A percentile compares a stretch with the other conserved stretches of the same genome.
phyloP scores from a whole-genome alignment of 2,797 vertebrate species.

The Scolopax bukidnonensis region DNA sequence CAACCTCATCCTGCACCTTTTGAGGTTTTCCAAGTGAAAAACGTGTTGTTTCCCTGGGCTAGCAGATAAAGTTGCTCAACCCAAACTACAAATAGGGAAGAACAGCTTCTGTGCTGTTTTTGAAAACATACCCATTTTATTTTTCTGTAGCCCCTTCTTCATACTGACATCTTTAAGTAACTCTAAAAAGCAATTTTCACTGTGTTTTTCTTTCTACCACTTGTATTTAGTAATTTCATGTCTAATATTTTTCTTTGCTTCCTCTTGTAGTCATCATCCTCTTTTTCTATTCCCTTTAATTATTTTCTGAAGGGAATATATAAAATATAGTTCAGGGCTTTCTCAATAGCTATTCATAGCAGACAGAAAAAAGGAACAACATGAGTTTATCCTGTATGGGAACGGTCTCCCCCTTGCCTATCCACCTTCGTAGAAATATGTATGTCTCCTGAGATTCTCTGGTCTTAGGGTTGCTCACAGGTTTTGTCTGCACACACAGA shows the following conservation, averaged over 20 bases:
- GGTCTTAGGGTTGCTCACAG: background rate
- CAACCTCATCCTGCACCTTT: background rate
- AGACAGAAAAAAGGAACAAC: background rate
- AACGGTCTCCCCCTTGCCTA: background rate
- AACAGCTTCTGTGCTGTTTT: background rate
- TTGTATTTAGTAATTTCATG: background rate
- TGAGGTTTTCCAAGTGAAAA: background rate
- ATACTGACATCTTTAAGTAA: background rate
- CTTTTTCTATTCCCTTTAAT: background rate
- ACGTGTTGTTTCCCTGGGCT: background rate
- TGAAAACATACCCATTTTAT: background rate
- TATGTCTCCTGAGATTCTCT: background rate
- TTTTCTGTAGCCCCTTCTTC: background rate
- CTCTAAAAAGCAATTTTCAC: background rate
- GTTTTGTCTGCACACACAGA: background rate
- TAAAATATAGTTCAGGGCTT: background rate
- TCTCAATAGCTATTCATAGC: background rate
- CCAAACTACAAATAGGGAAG: background rate
- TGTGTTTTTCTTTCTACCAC: background rate
- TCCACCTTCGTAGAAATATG: background rate
- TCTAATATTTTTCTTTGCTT: background rate
- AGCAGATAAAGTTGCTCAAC: background rate
- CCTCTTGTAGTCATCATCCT: background rate
- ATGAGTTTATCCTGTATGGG: background rate
- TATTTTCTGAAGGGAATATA: background rate